Evolutionary conservation across 2,888 invertebrate species (phyloP).

Genomic region (Ptychoptera albimana): DNA sequence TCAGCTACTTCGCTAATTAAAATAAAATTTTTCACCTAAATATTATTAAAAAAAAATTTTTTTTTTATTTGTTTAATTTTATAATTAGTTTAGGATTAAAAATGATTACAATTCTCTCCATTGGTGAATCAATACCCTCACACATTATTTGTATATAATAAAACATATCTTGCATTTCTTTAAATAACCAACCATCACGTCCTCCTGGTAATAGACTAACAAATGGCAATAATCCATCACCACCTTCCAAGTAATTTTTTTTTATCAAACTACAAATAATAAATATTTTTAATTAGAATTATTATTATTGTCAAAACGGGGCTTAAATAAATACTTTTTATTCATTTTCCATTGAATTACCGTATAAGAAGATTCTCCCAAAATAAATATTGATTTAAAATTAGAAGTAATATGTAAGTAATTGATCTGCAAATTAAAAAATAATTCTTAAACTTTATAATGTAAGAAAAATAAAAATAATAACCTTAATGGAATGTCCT

Average conservation of each 20-base stretch:
- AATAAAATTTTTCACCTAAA: constrained; percentile 34
- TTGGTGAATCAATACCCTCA: constrained; percentile 50
- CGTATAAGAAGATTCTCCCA: constrained; percentile 2
- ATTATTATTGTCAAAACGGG: neutral
- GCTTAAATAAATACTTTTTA: constrained; percentile 30
- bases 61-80: neutral
- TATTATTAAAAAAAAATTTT: neutral
- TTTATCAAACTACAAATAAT: constrained; percentile 33
- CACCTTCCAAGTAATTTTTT: constrained; percentile 34
- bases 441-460: neutral
- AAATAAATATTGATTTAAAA: neutral
- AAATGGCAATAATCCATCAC: constrained; percentile 45
- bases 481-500: constrained; percentile 48
- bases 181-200: constrained; percentile 49
- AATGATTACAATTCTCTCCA: constrained; percentile 35
- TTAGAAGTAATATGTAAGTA: neutral
- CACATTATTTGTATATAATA: constrained; percentile 60
- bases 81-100: neutral
- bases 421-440: neutral
- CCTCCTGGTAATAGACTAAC: constrained; percentile 56
- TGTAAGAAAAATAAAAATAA: neutral
- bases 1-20: constrained; percentile 51
- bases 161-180: constrained; percentile 57
- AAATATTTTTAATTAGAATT: neutral
- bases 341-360: constrained; percentile 39